Conservation (phyloP, 2,113 vertebrate genomes). For the Tautogolabrus adspersus region DNA sequence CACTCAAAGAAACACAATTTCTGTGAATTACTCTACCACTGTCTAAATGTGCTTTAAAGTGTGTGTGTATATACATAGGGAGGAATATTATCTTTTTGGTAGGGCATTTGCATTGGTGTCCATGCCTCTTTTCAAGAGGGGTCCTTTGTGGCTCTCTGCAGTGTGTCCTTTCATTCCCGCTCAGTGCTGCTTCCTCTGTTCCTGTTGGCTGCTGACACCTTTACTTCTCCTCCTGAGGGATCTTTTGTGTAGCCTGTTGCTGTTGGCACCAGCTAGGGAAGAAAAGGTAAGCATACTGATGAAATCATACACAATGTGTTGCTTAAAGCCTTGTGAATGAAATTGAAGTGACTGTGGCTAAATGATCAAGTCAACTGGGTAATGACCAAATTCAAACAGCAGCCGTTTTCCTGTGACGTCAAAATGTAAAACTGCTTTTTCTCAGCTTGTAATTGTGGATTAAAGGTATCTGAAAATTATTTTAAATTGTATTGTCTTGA, state of each 20-base stretch:
- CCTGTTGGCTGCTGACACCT: constrained; percentile 75
- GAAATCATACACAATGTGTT: constrained; percentile 35
- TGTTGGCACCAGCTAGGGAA: constrained; percentile 83
- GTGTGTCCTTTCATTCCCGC: constrained; percentile 75
- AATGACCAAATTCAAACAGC: too few relatives aligned
- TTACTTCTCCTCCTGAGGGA: constrained; percentile 83
- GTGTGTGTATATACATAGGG: constrained; percentile 81
- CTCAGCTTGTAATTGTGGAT: neutral
- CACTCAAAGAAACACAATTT: constrained; percentile 69
- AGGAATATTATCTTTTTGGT: constrained; percentile 86
- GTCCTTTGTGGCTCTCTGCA: constrained; percentile 81
- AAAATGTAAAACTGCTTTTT: neutral
- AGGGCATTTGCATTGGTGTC: constrained; percentile 84
- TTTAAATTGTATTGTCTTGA: too few relatives aligned
- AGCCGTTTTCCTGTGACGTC: too few relatives aligned
- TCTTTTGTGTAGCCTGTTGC: constrained; percentile 89
- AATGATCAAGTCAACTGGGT: neutral
- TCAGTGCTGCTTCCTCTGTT: constrained; percentile 84
- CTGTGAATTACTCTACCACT: constrained; percentile 59
- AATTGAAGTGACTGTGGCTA: constrained; percentile 3
- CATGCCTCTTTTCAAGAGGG: constrained; percentile 82
- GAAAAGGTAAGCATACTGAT: constrained; percentile 60
- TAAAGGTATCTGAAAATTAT: too few relatives aligned
- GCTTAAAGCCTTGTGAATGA: constrained; percentile 15
- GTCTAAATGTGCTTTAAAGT: constrained; percentile 87